A percentile compares a stretch with the other conserved stretches of the same genome.
Conservation (phyloP, 2,888 invertebrate species). For the Dryococelus australis region DNA sequence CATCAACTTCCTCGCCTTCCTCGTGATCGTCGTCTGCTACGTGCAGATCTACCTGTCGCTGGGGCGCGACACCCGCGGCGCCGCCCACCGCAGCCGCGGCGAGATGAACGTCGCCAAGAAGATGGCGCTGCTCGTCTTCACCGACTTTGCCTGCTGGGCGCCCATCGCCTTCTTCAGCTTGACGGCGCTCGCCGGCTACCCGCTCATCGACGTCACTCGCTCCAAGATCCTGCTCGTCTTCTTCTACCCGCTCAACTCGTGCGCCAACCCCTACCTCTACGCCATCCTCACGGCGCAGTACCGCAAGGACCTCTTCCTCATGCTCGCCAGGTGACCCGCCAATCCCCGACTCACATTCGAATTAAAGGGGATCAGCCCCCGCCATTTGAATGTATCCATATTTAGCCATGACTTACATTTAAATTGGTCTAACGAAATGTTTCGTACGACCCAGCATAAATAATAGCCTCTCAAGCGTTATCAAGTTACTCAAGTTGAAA, state of each 20-base stretch:
- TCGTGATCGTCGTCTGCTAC: slow-evolving; percentile 84
- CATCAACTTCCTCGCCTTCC: slow-evolving; percentile 81
- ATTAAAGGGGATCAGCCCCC: too few relatives aligned
- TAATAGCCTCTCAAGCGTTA: too few relatives aligned
- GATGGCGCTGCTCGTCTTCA: slow-evolving; percentile 89
- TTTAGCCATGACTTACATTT: too few relatives aligned
- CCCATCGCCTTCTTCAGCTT: slow-evolving; percentile 90
- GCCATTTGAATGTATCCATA: too few relatives aligned
- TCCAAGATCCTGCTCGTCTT: slow-evolving; percentile 86
- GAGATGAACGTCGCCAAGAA: slow-evolving; percentile 84
- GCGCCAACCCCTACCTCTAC: slow-evolving; percentile 92
- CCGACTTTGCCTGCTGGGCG: slow-evolving; percentile 85
- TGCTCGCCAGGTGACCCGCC: slow-evolving; percentile 69
- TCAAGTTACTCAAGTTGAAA: too few relatives aligned
- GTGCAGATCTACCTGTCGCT: slow-evolving; percentile 85
- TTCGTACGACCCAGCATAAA: too few relatives aligned
- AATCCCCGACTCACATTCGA: neutral
- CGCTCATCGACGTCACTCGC: slow-evolving; percentile 82
- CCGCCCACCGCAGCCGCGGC: slow-evolving; percentile 57
- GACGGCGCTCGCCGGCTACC: slow-evolving; percentile 83
- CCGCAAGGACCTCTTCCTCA: slow-evolving; percentile 73
- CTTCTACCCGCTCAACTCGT: slow-evolving; percentile 90
- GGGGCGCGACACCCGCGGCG: slow-evolving; percentile 70
- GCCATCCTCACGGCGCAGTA: slow-evolving; percentile 90
- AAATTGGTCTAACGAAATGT: too few relatives aligned